Evolutionary conservation across 2,113 vertebrate species (phyloP), one percentile per base, ranked within the genome.

Genomic region (Acanthisitta chloris): DNA sequence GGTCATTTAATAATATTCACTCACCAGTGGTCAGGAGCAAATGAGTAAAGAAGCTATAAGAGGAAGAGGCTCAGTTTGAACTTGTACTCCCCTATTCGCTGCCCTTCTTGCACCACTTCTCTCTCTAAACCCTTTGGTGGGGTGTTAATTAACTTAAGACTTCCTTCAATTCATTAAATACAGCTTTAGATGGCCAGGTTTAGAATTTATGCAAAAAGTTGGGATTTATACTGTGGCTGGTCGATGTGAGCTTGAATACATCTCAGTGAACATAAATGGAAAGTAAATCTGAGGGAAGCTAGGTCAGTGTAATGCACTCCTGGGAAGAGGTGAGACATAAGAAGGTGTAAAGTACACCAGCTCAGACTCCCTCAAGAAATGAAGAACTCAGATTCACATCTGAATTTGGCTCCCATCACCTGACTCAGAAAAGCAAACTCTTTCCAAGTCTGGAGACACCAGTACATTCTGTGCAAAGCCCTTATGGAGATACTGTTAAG

Each of bases 261-360:
- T 93, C 85, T 72, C 67, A 81, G 59, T 42, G 76, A 96, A 86
- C 64, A 48, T 23, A 93, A 92, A 92, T 45, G 76, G 92, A 90
- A 96, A 78, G 57, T 80, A 77, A 78, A 82, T 96, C 78, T 80
- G 87, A 94, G 88, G 67, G 81, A 97, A 93, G 71, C 71, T 93
- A 66, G 67, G 79, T 94, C 94, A 94, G 64, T 4, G 9, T 81
- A 88, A 83, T 81, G 72, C 43, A 67, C 94, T 90, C 82, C 59
- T 67, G 93, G 93, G 94, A 94, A 6, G 17, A 90, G 72, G 64
- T 59, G 65, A 96, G 86, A 85, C 31, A 20, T 93, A 94, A 96
- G 79, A 95, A 96, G 96, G 92, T 96, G 92, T 96, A 95, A 96
- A 95, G 96, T 45, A 96, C 92, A 96, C 93, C 95, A 93, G 78